Evolutionary conservation across 1,140 invertebrate species (phyloP), one percentile per base, ranked within the genome.

Genomic region (Diploscapter pachys): DNA sequence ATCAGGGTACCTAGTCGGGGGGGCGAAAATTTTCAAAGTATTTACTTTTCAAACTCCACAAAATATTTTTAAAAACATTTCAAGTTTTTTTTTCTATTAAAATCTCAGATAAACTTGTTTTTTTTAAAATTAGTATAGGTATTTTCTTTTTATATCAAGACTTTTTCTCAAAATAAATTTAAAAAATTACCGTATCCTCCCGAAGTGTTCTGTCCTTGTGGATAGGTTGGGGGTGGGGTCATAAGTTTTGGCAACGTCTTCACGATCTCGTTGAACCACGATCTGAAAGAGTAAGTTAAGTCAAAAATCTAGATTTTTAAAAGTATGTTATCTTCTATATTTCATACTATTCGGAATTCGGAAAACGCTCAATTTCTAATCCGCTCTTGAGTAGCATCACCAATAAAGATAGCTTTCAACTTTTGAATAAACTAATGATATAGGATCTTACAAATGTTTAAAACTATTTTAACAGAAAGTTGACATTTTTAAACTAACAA

Each of bases 211-310:
- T 63, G 63, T 54, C 65, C 51, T 62, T 48, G 31, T 31, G 75
- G 56, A 68, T 13, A 31, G 76, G 52, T 63, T 11, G 11, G 31
- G 52, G 72, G 5, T 51, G 65, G 8, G n/a, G n/a, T n/a, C n/a
- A n/a, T n/a, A n/a, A n/a, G n/a, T 55, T 78, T 78, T 2, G 77
- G 77, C 3, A 78, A 56, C 4, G 77, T 78, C 56, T 78, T 78
- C 52, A 65, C 73, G 8, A 78, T 78, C 48, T 78, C 77, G 4
- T 4, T 65, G 64, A 78, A 78, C 77, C 77, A 78, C 4, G 75
- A 71, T 68, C 75, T 76, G 56, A 63, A 72, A 13, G 4, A 49
- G 62, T 68, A 9, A 13, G 1, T 31, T 31, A 31, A 31, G 31
- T 31, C 0, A 31, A 31, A 31, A 31, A 1, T 31, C 31, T 31